Evolutionary conservation across 1,140 invertebrate genomes (phyloP).

Genomic region (Copidosoma floridanum): DNA sequence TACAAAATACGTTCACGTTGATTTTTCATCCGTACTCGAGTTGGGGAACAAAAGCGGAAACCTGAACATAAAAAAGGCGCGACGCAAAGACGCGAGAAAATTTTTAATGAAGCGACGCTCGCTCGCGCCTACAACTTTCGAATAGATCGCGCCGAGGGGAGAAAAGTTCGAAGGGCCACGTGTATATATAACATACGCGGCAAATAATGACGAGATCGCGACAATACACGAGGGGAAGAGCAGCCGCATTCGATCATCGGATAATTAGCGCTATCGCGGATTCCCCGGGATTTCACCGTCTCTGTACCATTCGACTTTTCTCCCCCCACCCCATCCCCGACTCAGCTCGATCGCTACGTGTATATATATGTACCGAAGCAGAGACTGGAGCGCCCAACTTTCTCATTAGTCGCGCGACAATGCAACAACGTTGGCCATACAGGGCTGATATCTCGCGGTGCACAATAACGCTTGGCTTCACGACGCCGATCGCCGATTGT

Average conservation of each 20-base stretch:
- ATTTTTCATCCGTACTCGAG: too few species aligned
- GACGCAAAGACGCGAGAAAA: too few species aligned
- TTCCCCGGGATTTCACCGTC: constrained; percentile 12
- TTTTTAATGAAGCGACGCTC: too few species aligned
- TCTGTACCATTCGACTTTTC: constrained; percentile 6
- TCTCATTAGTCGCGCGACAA: constrained; percentile 53
- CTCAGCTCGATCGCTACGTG: neutral
- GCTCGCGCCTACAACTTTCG: neutral
- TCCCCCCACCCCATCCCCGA: neutral
- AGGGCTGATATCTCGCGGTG: too few species aligned
- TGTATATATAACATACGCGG: too few species aligned
- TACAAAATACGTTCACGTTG: too few species aligned
- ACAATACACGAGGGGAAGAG: constrained; percentile 7
- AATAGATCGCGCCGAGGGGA: constrained; percentile 2
- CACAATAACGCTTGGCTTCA: constrained; percentile 46
- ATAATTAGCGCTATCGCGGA: constrained; percentile 25
- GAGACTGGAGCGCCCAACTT: constrained; percentile 39
- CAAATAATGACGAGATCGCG: constrained; percentile 16
- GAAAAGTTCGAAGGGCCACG: constrained; percentile 11
- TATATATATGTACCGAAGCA: too few species aligned
- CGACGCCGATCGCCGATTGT: constrained; percentile 43
- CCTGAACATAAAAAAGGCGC: too few species aligned
- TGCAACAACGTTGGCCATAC: constrained; percentile 41
- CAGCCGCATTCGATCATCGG: constrained; percentile 10
- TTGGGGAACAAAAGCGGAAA: too few species aligned